phyloP scores from a whole-genome alignment of 2,797 vertebrate species.

The Gorsachius magnificus region DNA sequence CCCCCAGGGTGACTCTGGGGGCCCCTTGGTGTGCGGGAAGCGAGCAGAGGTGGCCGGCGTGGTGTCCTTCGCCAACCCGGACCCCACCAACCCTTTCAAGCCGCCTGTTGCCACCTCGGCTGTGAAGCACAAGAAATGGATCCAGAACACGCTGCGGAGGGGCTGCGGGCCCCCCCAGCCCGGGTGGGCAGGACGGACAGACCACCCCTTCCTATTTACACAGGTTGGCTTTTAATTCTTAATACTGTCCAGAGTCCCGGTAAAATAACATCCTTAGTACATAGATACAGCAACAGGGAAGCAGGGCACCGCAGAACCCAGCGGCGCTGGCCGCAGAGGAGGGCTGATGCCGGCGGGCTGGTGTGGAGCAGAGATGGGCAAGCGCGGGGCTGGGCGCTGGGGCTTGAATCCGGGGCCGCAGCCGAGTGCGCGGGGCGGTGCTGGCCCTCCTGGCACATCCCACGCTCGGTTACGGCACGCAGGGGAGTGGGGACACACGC shows the following conservation, averaged over 20 bases:
- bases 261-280: conserved; percentile 45
- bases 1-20: conserved; percentile 12
- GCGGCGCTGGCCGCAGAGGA: neutral
- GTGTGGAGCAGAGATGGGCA: rapidly evolving
- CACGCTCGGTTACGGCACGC: rapidly evolving
- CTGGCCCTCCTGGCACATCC: neutral
- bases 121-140: neutral
- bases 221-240: conserved; percentile 44
- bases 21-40: conserved; percentile 9
- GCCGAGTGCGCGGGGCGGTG: rapidly evolving
- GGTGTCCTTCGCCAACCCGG: rapidly evolving
- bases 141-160: neutral
- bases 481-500: rapidly evolving
- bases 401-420: neutral
- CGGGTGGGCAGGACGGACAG: rapidly evolving
- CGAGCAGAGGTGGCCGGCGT: neutral
- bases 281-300: neutral
- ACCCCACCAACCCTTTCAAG: neutral
- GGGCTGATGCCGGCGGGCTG: neutral
- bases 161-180: neutral
- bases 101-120: neutral
- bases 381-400: neutral
- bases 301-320: neutral
- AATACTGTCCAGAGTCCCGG: conserved; percentile 12
- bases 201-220: conserved; percentile 6